These are phyloP conservation scores for Megalops cyprinoides DNA, from an alignment of 2,797 vertebrate genomes.

Conservation along the genomic window DNA sequence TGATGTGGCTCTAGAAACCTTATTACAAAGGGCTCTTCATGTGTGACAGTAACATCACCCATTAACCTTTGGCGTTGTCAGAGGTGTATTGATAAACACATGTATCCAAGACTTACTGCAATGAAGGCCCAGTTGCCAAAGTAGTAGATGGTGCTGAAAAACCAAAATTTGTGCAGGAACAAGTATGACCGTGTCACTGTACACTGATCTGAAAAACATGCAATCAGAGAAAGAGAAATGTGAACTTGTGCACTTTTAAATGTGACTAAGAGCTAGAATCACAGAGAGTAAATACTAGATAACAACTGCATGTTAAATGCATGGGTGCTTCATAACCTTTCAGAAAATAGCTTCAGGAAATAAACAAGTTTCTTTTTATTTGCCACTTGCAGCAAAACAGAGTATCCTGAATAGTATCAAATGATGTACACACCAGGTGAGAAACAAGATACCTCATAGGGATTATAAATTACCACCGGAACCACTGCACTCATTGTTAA, in stretches of 20 bases:
- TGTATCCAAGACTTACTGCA: slow-evolving; percentile 78
- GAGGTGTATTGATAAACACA: not conserved
- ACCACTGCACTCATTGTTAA: not conserved
- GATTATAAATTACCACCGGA: not conserved
- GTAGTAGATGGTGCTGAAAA: slow-evolving; percentile 97
- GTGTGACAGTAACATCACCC: too few relatives aligned
- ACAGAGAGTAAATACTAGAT: not conserved
- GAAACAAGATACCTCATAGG: not conserved
- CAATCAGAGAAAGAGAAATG: slow-evolving; percentile 51
- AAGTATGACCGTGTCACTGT: slow-evolving; percentile 92
- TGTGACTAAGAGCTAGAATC: not conserved
- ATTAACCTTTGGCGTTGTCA: too few relatives aligned
- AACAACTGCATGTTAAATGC: not conserved
- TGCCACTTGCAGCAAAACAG: not conserved
- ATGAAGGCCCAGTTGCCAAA: slow-evolving; percentile 98
- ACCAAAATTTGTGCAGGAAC: slow-evolving; percentile 99
- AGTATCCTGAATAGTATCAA: not conserved
- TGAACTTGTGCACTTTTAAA: not conserved
- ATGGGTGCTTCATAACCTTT: not conserved
- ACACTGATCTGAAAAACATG: slow-evolving; percentile 86
- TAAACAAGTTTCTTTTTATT: not conserved
- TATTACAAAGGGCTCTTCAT: too few relatives aligned
- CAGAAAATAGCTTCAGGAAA: not conserved
- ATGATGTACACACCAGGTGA: not conserved
- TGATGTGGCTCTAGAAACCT: too few relatives aligned